Conservation (phyloP, 2,888 invertebrate genomes). For the Ephialtes manifestator region DNA sequence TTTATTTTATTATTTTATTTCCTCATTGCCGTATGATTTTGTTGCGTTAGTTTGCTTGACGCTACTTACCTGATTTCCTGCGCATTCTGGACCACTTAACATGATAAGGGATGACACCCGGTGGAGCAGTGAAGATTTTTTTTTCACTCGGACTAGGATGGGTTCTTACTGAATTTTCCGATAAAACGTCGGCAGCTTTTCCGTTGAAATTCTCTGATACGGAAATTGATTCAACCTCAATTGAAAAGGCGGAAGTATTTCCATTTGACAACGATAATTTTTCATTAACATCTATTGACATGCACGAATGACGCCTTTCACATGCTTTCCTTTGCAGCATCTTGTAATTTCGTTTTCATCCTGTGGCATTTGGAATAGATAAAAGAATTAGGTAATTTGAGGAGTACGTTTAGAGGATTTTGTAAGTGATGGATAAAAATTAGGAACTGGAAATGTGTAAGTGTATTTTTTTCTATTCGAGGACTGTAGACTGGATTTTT, state of each 20-base stretch:
- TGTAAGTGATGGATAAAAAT: too few species aligned
- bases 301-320: background rate
- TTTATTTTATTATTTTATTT: too few species aligned
- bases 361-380: background rate
- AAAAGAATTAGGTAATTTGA: background rate
- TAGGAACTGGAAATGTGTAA: too few species aligned
- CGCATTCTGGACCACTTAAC: conserved; percentile 76
- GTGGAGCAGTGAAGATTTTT: conserved; percentile 75
- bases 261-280: conserved; percentile 5
- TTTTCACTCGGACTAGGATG: conserved; percentile 34
- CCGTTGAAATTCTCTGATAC: background rate
- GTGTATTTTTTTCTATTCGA: too few species aligned
- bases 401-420: too few species aligned
- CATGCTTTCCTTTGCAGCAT: background rate
- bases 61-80: conserved; percentile 73
- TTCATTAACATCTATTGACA: background rate
- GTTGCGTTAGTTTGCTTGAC: too few species aligned
- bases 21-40: too few species aligned
- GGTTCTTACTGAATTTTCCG: conserved; percentile 31
- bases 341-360: background rate
- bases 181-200: background rate
- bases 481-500: background rate
- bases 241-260: background rate
- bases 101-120: conserved; percentile 78
- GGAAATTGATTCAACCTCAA: background rate